Percentiles rank a stretch among this genome's conserved stretches.
phyloP scores from a whole-genome alignment of 2,113 vertebrate species.

The Alethe castanea region DNA sequence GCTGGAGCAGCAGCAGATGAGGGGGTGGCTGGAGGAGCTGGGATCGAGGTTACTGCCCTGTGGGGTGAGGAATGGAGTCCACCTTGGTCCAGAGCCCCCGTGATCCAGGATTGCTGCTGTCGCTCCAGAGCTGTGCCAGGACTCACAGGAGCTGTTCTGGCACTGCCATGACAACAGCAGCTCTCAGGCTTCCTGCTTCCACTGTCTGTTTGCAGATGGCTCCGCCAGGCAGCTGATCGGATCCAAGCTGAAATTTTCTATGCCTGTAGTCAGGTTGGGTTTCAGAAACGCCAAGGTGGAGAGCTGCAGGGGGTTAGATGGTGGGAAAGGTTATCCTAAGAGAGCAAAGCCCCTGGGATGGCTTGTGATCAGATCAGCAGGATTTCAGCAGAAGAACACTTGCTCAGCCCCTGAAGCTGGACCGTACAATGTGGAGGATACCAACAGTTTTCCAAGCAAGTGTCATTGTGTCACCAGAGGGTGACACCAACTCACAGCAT shows the following conservation, averaged over 20 bases:
- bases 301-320: accelerated
- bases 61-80: accelerated
- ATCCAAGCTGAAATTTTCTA: neutral
- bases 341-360: neutral
- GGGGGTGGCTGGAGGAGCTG: neutral
- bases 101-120: neutral
- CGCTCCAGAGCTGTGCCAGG: accelerated
- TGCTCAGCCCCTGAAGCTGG: neutral
- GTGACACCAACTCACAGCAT: neutral
- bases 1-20: neutral
- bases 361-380: neutral
- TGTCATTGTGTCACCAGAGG: neutral
- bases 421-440: accelerated
- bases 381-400: neutral
- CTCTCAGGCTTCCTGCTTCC: neutral
- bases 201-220: neutral
- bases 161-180: neutral
- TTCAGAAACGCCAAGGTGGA: neutral
- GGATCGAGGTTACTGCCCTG: accelerated
- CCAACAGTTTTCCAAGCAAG: neutral
- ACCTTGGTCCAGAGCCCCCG: neutral
- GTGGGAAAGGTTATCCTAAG: neutral
- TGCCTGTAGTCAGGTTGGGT: neutral
- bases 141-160: accelerated
- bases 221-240: neutral